Evolutionary conservation across 2,888 invertebrate genomes (phyloP), one percentile per base, ranked within the genome.

Genomic region (Coenonympha glycerion): DNA sequence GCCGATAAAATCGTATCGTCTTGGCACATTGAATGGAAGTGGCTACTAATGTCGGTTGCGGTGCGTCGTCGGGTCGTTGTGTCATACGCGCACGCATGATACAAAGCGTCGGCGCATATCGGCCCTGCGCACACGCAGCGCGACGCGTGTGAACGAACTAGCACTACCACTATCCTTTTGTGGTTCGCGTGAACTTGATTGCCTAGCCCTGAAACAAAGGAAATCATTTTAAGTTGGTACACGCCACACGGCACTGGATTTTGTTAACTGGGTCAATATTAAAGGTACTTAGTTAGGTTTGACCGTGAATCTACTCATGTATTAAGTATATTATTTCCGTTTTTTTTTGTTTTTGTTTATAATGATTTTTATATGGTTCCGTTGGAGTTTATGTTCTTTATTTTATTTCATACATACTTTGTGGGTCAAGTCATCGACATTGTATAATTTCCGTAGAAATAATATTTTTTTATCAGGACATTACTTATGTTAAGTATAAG

Each of bases 1-100:
- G 75, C 49, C 63, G 69, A 73, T 73, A 74, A 80, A 80, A 82
- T 71, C 67, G 76, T 80, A 79, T 76, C n/a, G n/a, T n/a, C 78
- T 82, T 77, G 78, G 77, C 78, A 69, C 66, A 66, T 59, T 59
- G 66, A 52, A 66, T 68, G 73, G 71, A 74, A 73, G 69, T 73
- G 74, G 75, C 77, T 75, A 77, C 80, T 76, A n/a, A n/a, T 80
- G 76, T 76, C 73, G 74, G 65, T 68, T 62, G 68, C 64, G 57
- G 60, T 59, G 68, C 63, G 37, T 47, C 31, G 57, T 47, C 49
- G 34, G 65, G 64, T 61, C 68, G 67, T 69, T 71, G 70, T 75
- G 73, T 71, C 76, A 69, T 67, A 65, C 55, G 52, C 64, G 62
- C 67, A 65, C 55, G 52, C 64, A 62, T 63, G 62, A 59, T 57